phyloP scores from a whole-genome alignment of 92 coral and sea anemone species.

The Anthopleura xanthogrammica region DNA sequence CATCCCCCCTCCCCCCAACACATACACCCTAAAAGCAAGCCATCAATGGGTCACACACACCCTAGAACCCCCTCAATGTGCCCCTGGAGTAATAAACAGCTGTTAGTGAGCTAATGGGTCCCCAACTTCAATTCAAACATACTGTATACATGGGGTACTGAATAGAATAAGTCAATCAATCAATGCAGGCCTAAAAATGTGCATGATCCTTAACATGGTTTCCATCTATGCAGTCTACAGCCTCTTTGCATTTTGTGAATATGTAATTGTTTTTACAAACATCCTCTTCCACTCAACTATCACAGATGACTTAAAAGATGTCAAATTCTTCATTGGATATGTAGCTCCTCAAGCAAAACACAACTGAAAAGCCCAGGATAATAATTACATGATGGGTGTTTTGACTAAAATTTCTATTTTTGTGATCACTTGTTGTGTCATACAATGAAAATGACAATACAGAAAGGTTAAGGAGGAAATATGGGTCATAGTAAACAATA shows the following conservation, averaged over 20 bases:
- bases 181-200: too few relatives aligned
- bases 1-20: too few relatives aligned
- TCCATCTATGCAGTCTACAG: slow-evolving; percentile 68
- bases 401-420: too few relatives aligned
- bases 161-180: too few relatives aligned
- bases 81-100: not conserved
- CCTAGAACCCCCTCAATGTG: too few relatives aligned
- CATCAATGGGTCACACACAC: too few relatives aligned
- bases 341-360: not conserved
- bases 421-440: too few relatives aligned
- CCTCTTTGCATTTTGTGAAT: slow-evolving; percentile 86
- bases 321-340: slow-evolving; percentile 5
- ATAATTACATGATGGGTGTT: not conserved
- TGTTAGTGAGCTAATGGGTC: not conserved
- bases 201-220: not conserved
- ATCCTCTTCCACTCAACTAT: slow-evolving; percentile 75
- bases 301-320: slow-evolving; percentile 45
- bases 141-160: too few relatives aligned
- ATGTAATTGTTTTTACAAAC: slow-evolving; percentile 79
- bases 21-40: too few relatives aligned
- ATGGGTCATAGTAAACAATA: too few relatives aligned
- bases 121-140: not conserved
- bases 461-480: too few relatives aligned
- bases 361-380: not conserved
- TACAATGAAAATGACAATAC: too few relatives aligned